phyloP scores from a whole-genome alignment of 2,797 vertebrate species.

The Squalus acanthias region DNA sequence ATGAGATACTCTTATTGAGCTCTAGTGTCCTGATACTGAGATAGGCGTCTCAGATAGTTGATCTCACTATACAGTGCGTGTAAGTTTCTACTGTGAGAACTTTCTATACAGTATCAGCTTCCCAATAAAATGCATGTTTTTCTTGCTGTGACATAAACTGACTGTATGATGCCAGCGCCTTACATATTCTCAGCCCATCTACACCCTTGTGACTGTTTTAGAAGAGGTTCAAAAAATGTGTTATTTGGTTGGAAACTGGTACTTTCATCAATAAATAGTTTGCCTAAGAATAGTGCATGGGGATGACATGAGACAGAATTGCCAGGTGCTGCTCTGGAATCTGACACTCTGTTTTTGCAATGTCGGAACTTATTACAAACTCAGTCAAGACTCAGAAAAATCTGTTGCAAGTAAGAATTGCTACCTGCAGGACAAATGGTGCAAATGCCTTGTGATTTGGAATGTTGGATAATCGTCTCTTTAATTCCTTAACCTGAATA shows the following conservation, averaged over 20 bases:
- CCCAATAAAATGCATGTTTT: background rate
- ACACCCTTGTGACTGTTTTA: background rate
- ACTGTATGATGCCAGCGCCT: too few species aligned
- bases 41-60: background rate
- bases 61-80: background rate
- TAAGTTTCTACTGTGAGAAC: background rate
- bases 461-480: background rate
- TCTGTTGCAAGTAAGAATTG: background rate
- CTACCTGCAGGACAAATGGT: background rate
- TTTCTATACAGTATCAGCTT: background rate
- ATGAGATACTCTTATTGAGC: background rate
- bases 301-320: background rate
- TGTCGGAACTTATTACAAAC: background rate
- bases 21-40: background rate
- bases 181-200: background rate
- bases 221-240: background rate
- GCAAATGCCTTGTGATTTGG: background rate
- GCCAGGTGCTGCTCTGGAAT: background rate
- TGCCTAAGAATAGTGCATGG: background rate
- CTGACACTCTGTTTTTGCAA: background rate
- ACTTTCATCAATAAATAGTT: background rate
- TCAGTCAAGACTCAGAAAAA: background rate
- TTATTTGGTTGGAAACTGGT: background rate
- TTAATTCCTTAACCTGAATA: slow-evolving; percentile 1
- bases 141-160: background rate